phyloP scores from a whole-genome alignment of 2,797 vertebrate genomes.

The Cetoscarus ocellatus region DNA sequence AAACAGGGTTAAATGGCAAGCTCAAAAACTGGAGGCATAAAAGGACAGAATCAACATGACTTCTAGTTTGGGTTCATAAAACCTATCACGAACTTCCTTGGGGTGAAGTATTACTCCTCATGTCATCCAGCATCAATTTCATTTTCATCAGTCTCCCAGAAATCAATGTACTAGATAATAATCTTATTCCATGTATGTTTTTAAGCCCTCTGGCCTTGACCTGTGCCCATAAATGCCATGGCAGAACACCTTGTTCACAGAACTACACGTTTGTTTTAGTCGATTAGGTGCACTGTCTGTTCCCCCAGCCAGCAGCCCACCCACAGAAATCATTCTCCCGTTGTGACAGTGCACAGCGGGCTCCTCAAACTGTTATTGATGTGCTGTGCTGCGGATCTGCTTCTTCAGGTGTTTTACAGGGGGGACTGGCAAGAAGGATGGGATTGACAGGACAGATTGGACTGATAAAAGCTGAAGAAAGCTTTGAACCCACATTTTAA shows the following conservation, averaged over 20 bases:
- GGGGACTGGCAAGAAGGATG: conserved; percentile 7
- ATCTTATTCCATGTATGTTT: conserved; percentile 34
- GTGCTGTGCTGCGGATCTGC: conserved; percentile 19
- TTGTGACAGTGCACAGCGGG: conserved; percentile 25
- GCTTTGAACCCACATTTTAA: conserved; percentile 20
- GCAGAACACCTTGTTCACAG: conserved; percentile 65
- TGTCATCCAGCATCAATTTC: conserved; percentile 47
- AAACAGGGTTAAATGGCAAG: no score
- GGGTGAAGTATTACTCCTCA: conserved; percentile 39
- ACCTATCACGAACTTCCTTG: conserved; percentile 21
- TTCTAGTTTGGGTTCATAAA: conserved; percentile 14
- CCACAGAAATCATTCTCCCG: conserved; percentile 48
- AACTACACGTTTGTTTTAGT: conserved; percentile 43
- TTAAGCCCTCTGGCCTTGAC: conserved; percentile 38
- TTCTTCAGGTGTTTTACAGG: conserved; percentile 35
- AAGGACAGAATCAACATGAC: conserved; percentile 9
- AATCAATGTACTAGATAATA: conserved; percentile 36
- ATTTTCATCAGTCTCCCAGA: conserved; percentile 60
- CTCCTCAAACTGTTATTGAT: conserved; percentile 39
- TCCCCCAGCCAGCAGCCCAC: conserved; percentile 53
- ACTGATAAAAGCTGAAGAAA: conserved; percentile 26
- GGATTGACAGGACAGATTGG: conserved; percentile 21
- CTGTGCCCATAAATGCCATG: conserved; percentile 64
- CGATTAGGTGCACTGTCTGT: conserved; percentile 38
- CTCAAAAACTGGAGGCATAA: neutral